Evolutionary conservation across 2,113 vertebrate genomes (phyloP), one percentile per base, ranked within the genome.

Genomic region (Ameiurus melas): DNA sequence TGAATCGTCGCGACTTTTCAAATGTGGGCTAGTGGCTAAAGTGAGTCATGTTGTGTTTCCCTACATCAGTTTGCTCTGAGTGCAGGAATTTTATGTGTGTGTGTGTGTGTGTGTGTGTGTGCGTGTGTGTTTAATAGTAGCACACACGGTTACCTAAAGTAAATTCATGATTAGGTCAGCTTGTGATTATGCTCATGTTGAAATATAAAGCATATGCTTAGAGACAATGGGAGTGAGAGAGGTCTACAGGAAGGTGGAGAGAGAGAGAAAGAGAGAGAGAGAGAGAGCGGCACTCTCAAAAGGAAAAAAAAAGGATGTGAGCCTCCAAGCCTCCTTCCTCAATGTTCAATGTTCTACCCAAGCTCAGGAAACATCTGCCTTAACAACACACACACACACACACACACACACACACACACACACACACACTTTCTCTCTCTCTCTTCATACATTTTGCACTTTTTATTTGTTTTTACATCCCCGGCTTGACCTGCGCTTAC

Each of bases 351-450:
- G 90, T 51, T 73, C 20, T 68, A 36, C n/a, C 83, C 43, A n/a
- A 62, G 43, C 75, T 88, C 87, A 88, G 95, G 95, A 96, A 96
- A 95, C 94, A 96, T 95, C 95, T 95, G 95, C 91, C 93, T 94
- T 92, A 86, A 27, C 39, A 33, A 30, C 82, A 58, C 57, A 90
- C 89, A 91, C 90, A 90, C 89, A 90, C 89, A 66, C 88, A 86
- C 39, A 82, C 86, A 58, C 78, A 85, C 55, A 51, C 75, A n/a
- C 75, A 16, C 75, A n/a, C 47, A 53, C 36, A 43, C 70, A 43
- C 6, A 6, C 43, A 7, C 6, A 6, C 43, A 7, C 5, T 47
- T 6, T 7, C 6, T 47, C 43, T 47, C 43, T 47, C 6, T 47
- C 43, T 47, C 43, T 47, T 7, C 43, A 47, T 47, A 47, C 43